These are phyloP conservation scores for Cryptomyrus ogoouensis DNA, from an alignment of 2,113 vertebrate genomes.

Conservation along the genomic window DNA sequence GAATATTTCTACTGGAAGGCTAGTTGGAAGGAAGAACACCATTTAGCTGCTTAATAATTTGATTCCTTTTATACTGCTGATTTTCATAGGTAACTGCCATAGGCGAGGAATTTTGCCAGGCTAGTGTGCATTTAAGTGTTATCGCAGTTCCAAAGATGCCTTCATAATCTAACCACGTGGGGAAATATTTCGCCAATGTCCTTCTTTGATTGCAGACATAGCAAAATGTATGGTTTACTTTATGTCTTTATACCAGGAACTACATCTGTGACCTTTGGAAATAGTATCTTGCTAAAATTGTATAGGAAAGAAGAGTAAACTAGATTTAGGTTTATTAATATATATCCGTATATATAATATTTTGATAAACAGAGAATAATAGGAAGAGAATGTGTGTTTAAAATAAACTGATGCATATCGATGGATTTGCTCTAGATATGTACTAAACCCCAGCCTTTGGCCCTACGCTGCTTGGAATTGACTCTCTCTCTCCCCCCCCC, in stretches of 20 bases:
- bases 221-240: neutral
- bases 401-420: neutral
- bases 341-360: neutral
- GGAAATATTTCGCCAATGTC: neutral
- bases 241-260: neutral
- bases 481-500: neutral
- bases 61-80: neutral
- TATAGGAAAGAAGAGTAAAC: neutral
- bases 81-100: conserved; percentile 5
- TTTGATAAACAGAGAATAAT: neutral
- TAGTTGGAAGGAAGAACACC: neutral
- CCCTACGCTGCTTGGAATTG: neutral
- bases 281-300: neutral
- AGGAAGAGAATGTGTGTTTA: neutral
- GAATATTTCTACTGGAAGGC: neutral
- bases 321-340: neutral
- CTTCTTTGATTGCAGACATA: neutral
- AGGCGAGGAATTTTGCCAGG: neutral
- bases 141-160: neutral
- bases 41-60: neutral
- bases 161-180: neutral
- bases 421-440: neutral
- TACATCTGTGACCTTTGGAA: neutral
- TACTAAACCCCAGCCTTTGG: neutral
- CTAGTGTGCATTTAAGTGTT: neutral